Base-by-base conservation (phyloP, 2,113 vertebrate species). In the Scytalopus superciliaris region DNA sequence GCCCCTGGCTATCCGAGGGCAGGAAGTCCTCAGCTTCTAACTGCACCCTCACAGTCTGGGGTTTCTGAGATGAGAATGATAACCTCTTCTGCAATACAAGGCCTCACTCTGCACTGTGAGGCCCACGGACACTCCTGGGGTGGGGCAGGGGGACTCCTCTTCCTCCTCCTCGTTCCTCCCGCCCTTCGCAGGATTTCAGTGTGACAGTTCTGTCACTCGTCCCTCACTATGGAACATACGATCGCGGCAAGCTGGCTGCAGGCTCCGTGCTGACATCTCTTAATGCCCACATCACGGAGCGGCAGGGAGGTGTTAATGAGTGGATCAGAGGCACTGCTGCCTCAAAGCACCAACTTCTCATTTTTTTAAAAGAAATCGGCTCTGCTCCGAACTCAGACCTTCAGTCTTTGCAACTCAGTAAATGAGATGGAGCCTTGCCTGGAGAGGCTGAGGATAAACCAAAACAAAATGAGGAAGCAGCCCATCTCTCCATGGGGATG, bases 221-320 rank as follows among this genome's bases (percentile, higher is more conserved):
- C 93, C 91, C 95, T 96, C 56, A 84, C 83, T 96, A 92, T 97
- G 59, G 97, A 98, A 97, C 97, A 97, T 97, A 97, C 77, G 97
- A 98, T 96, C 27, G 77, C 87, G 95, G 97, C 95, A 97, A 97
- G 97, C 97, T 97, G 97, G 97, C 98, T 98, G 78, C 97, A 97
- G 93, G 93, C 97, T 97, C 81, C 86, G 96, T 95, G 97, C 98
- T 98, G 97, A 97, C 98, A 97, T 98, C 97, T 98, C 96, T 96
- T 97, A 97, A 98, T 98, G 98, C 97, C 98, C 97, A 97, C 97
- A 97, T 97, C 97, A 87, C 75, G 92, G 89, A 98, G 93, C 60
- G 52, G 96, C 96, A 97, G 97, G 97, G 70, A 98, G 97, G 98
- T 98, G 98, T 97, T 98, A 98, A 98, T 97, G 97, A 98, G 97